Base-by-base conservation (phyloP, 2,888 invertebrate species). In the Geophilus truncorum region DNA sequence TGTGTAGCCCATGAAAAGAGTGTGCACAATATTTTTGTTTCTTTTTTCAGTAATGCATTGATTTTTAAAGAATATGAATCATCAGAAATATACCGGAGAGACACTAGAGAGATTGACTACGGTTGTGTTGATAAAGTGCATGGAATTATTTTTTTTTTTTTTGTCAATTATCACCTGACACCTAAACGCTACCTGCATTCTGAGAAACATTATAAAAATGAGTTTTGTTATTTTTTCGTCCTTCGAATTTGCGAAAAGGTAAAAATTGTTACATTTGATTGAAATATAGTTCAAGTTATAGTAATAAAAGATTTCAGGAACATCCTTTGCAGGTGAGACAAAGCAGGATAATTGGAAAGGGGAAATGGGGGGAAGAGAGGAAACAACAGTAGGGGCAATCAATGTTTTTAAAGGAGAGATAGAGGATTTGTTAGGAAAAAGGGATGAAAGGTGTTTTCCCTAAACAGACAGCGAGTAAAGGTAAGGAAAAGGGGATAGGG, bases 81-180 rank as follows among this genome's bases (percentile, higher is more conserved):
- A 21, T 62, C 57, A 62, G 57, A 62, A 62, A 70, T 7, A 51
- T 23, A 70, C 70, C 25, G 18, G 45, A 45, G 45, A 45, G 6
- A 45, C 45, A 45, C 45, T 45, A 45, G 6, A 70, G 70, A 70
- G 70, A 70, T 70, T 70, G 70, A 70, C 25, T 70, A 70, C 70
- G n/a, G 70, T 70, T 70, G 70, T 70, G 70, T 70, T 70, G 70
- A 70, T 70, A 70, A 70, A 70, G 70, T 70, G 70, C 70, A 70
- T 70, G 70, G 70, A 70, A 70, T 70, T 51, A 51, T 51, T 51
- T 18, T 21, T 51, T 18, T 4, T 51, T 51, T 51, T 25, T 70
- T 70, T 70, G 25, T 70, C 70, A 25, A 70, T 70, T 70, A 70
- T 70, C 70, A 70, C 70, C 70, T 70, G 70, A 70, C 70, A 70